phyloP scores from a whole-genome alignment of 2,797 vertebrate species.

The Pampus argenteus region DNA sequence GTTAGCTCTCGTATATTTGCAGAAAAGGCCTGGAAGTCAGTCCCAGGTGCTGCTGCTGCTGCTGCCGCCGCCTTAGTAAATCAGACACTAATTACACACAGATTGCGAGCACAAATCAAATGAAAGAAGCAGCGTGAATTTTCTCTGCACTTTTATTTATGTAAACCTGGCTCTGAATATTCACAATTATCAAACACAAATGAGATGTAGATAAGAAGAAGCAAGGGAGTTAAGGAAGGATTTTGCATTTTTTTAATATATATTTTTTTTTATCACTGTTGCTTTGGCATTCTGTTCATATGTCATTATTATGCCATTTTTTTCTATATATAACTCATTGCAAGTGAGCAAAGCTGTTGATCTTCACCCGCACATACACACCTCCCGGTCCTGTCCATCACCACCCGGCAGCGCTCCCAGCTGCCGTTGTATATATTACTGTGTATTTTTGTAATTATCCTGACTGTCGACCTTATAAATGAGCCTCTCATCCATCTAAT shows the following conservation, averaged over 20 bases:
- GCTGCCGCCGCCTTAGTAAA: conserved; percentile 49
- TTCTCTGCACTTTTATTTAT: conserved; percentile 43
- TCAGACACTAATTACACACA: conserved; percentile 66
- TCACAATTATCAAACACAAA: conserved; percentile 40
- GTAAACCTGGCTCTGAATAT: conserved; percentile 31
- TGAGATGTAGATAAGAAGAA: conserved; percentile 7
- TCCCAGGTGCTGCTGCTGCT: conserved; percentile 35
- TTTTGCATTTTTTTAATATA: neutral
- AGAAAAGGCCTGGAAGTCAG: conserved; percentile 27
- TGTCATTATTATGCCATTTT: conserved; percentile 12
- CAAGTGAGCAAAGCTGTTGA: conserved; percentile 10
- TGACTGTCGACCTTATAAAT: conserved; percentile 81
- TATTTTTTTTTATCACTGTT: neutral
- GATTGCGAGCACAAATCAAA: conserved; percentile 55
- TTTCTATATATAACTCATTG: conserved; percentile 1
- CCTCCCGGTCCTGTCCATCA: conserved; percentile 57
- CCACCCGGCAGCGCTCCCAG: conserved; percentile 40
- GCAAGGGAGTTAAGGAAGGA: neutral
- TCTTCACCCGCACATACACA: conserved; percentile 23
- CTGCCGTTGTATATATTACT: conserved; percentile 70
- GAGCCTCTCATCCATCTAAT: conserved; percentile 81
- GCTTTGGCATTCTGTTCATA: conserved; percentile 17
- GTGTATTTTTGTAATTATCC: conserved; percentile 83
- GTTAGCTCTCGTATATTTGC: conserved; percentile 35
- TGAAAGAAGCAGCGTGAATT: conserved; percentile 51